Percentiles rank a stretch among this genome's conserved stretches.
phyloP scores from a whole-genome alignment of 2,797 vertebrate species.

The Rhyacichthys aspro region DNA sequence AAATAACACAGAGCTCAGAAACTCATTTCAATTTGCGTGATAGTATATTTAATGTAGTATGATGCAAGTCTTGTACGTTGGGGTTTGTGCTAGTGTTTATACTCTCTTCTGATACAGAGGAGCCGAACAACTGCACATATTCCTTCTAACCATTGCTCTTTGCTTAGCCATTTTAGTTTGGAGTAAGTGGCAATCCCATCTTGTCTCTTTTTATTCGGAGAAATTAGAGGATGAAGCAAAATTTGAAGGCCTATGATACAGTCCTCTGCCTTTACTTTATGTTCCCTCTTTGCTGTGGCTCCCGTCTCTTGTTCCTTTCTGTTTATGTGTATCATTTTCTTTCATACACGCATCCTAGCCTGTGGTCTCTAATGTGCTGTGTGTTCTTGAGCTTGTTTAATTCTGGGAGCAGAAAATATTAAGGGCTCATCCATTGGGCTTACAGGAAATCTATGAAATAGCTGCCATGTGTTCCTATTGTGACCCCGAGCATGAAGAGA shows the following conservation, averaged over 20 bases:
- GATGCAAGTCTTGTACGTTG: too few relatives aligned
- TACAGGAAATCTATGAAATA: conserved; percentile 21
- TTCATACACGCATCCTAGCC: background rate
- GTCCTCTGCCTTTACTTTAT: too few relatives aligned
- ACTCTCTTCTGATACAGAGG: background rate
- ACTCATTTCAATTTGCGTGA: too few relatives aligned
- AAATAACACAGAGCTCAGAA: too few relatives aligned
- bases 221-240: background rate
- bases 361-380: background rate
- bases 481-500: conserved; percentile 23
- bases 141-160: background rate
- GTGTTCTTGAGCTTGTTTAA: conserved; percentile 16
- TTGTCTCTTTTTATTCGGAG: background rate
- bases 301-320: background rate
- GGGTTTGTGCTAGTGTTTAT: too few relatives aligned
- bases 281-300: too few relatives aligned
- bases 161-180: background rate
- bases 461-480: conserved; percentile 35
- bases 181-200: background rate
- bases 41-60: too few relatives aligned
- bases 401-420: background rate
- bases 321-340: conserved; percentile 1
- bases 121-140: background rate
- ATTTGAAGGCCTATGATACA: background rate
- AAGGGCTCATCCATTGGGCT: background rate